phyloP scores from a whole-genome alignment of 2,797 vertebrate species.

The Bradypodion ventrale region DNA sequence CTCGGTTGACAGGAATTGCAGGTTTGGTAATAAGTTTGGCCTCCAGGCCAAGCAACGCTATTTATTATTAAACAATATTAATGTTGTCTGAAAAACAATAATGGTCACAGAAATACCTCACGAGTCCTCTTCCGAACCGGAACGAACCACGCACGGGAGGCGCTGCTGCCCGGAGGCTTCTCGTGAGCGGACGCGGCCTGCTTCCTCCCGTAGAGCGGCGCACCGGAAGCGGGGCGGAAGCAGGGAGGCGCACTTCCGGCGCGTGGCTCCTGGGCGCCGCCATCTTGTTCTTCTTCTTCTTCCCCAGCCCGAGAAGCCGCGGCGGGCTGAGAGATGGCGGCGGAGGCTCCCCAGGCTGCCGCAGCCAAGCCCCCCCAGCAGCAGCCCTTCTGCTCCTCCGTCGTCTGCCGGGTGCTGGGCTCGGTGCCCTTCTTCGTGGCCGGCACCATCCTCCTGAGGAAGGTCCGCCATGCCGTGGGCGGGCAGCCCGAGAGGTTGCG shows the following conservation, averaged over 20 bases:
- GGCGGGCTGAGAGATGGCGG: too few relatives aligned
- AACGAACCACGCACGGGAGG: rapidly evolving
- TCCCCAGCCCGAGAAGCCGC: background rate
- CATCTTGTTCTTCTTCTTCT: background rate
- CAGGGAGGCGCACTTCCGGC: too few relatives aligned
- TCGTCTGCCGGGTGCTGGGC: constrained; percentile 22
- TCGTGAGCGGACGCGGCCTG: background rate
- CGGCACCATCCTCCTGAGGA: constrained; percentile 8
- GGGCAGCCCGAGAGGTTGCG: background rate
- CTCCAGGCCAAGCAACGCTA: too few relatives aligned
- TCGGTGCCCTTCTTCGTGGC: constrained; percentile 16
- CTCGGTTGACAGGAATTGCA: too few relatives aligned
- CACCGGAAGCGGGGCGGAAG: too few relatives aligned
- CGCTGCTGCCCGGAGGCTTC: background rate
- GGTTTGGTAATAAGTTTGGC: too few relatives aligned
- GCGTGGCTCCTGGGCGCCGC: background rate
- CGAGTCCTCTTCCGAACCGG: too few relatives aligned
- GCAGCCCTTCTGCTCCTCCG: constrained; percentile 7
- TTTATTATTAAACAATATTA: too few relatives aligned
- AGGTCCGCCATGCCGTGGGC: background rate
- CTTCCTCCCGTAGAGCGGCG: too few relatives aligned
- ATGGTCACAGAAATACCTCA: too few relatives aligned
- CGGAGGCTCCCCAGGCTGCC: background rate
- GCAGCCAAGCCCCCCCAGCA: background rate
- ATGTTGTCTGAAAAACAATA: too few relatives aligned